Percentiles rank a stretch among this genome's conserved stretches.
These are phyloP conservation scores for Intellagama lesueurii DNA, from an alignment of 2,797 vertebrate genomes.

Conservation along the genomic window DNA sequence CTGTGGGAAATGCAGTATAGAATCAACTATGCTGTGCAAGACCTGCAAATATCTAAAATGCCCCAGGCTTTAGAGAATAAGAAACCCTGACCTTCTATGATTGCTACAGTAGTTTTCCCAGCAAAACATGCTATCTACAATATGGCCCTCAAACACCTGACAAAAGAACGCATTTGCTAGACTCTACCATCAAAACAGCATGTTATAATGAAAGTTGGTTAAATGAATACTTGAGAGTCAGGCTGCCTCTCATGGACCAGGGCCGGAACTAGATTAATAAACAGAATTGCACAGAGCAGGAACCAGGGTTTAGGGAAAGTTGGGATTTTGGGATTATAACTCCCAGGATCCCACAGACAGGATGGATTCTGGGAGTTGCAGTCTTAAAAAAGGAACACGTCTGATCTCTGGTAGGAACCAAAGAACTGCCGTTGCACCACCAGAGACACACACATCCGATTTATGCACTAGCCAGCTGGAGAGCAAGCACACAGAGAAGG, in stretches of 20 bases:
- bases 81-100: conserved; percentile 72
- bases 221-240: conserved; percentile 32
- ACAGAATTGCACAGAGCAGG: not conserved
- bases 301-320: not conserved
- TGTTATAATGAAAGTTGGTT: conserved; percentile 64
- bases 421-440: no score
- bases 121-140: conserved; percentile 59
- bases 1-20: conserved; percentile 51
- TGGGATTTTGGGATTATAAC: not conserved
- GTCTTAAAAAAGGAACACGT: no score
- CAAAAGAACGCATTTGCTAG: conserved; percentile 60
- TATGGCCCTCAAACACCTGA: conserved; percentile 64
- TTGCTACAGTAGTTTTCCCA: conserved; percentile 55
- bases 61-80: conserved; percentile 71
- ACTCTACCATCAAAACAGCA: conserved; percentile 39
- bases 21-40: conserved; percentile 54
- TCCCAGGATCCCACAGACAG: no score
- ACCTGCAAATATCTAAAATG: conserved; percentile 70
- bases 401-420: no score
- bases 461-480: not conserved
- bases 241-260: conserved; percentile 23
- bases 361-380: no score
- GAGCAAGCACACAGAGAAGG: not conserved
- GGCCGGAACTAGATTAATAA: conserved; percentile 3
- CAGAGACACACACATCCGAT: not conserved